Evolutionary conservation across 1,140 invertebrate species (phyloP).

Genomic region (Metaphire vulgaris): DNA sequence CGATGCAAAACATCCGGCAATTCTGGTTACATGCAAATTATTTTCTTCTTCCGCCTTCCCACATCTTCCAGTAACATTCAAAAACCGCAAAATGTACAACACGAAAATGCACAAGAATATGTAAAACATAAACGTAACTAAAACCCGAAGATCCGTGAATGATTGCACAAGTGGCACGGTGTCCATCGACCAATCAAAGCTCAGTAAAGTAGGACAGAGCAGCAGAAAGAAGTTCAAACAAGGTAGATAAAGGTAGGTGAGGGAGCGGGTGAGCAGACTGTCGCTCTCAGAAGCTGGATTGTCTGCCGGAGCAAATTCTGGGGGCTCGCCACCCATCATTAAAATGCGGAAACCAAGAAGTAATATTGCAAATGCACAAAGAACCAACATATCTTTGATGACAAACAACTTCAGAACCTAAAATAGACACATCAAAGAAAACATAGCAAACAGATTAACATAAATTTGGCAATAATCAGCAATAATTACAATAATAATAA

Average conservation of each 20-base stretch:
- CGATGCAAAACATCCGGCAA: not conserved
- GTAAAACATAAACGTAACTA: conserved; percentile 71
- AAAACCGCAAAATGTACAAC: not conserved
- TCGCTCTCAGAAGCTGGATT: conserved; percentile 58
- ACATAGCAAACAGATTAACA: too few species aligned
- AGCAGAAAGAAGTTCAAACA: conserved; percentile 83
- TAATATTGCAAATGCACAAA: not conserved
- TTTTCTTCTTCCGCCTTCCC: not conserved
- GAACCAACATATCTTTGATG: not conserved
- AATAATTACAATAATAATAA: too few species aligned
- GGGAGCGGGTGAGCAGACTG: conserved; percentile 66
- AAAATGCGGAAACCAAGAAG: conserved; percentile 63
- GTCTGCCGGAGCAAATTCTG: conserved; percentile 79
- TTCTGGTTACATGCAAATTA: not conserved
- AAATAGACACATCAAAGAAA: too few species aligned
- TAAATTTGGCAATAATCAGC: too few species aligned
- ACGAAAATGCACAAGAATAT: conserved; percentile 53
- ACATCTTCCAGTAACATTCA: too few species aligned
- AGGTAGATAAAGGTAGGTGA: conserved; percentile 85
- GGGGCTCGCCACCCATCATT: conserved; percentile 89
- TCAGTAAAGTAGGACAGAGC: conserved; percentile 77
- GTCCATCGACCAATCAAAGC: conserved; percentile 98
- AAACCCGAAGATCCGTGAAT: conserved; percentile 72
- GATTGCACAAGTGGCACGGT: conserved; percentile 79
- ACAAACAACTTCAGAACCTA: too few species aligned